Conservation (phyloP, 2,113 vertebrate genomes). For the Blennius ocellaris region DNA sequence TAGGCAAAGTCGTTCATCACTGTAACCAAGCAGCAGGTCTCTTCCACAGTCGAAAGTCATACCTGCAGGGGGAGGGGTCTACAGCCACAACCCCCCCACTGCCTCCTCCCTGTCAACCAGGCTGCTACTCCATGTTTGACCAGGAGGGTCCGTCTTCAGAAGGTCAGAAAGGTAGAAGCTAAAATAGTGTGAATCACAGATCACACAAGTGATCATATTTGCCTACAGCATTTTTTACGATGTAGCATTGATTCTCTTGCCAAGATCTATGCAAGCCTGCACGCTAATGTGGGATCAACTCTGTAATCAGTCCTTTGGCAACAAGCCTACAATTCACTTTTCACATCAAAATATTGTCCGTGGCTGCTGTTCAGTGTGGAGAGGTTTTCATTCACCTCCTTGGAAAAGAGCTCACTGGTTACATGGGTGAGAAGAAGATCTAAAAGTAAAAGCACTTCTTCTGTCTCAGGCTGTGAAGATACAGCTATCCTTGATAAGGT, state of each 20-base stretch:
- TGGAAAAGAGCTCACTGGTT: too few species aligned
- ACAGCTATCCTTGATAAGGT: too few species aligned
- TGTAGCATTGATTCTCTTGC: conserved; percentile 9
- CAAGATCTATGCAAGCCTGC: conserved; percentile 49
- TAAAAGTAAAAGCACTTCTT: too few species aligned
- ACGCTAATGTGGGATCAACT: conserved; percentile 52
- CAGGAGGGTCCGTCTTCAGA: conserved; percentile 33
- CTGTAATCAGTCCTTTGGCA: conserved; percentile 40
- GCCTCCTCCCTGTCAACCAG: conserved; percentile 22
- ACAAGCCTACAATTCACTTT: conserved; percentile 40
- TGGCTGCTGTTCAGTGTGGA: not conserved
- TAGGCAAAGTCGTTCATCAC: conserved; percentile 85
- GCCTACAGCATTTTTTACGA: conserved; percentile 42
- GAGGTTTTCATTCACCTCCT: too few species aligned
- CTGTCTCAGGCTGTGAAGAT: too few species aligned
- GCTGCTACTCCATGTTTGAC: conserved; percentile 39
- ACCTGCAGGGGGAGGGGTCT: conserved; percentile 62
- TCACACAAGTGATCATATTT: conserved; percentile 59
- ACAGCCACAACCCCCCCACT: conserved; percentile 22
- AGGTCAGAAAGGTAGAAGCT: conserved; percentile 40
- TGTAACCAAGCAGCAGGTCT: conserved; percentile 75
- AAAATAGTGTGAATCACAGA: conserved; percentile 16
- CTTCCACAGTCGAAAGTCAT: conserved; percentile 70
- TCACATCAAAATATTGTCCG: conserved; percentile 25
- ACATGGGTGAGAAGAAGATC: too few species aligned